Conservation (phyloP, 2,888 invertebrate genomes). For the Xanthia togata region DNA sequence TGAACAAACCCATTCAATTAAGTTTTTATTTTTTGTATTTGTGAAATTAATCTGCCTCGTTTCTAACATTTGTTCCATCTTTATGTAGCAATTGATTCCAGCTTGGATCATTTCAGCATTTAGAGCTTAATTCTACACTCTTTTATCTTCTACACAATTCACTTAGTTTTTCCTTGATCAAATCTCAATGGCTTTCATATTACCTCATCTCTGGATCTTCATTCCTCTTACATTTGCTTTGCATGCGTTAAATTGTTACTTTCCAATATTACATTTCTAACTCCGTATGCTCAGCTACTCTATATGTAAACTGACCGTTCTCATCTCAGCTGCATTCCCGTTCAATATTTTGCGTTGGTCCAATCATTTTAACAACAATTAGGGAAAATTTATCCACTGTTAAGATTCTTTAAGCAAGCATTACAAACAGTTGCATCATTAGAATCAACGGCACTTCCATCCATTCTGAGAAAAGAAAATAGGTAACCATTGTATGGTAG, state of each 20-base stretch:
- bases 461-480: constrained; percentile 81
- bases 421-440: constrained; percentile 54
- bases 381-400: neutral
- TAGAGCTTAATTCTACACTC: too few species aligned
- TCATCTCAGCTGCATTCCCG: neutral
- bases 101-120: neutral
- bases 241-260: neutral
- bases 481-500: constrained; percentile 74
- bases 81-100: neutral
- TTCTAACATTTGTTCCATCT: neutral
- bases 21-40: neutral
- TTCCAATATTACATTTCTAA: neutral
- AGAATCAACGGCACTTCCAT: constrained; percentile 62
- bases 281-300: neutral
- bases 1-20: constrained; percentile 13
- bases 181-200: too few species aligned
- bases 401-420: constrained; percentile 17
- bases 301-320: neutral
- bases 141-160: neutral
- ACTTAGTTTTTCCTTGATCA: constrained; percentile 1
- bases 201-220: too few species aligned
- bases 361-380: neutral
- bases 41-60: neutral
- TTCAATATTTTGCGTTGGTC: neutral
- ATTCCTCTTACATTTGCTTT: too few species aligned